phyloP scores from a whole-genome alignment of 2,888 invertebrate species.

The Caenorhabditis doughertyi region DNA sequence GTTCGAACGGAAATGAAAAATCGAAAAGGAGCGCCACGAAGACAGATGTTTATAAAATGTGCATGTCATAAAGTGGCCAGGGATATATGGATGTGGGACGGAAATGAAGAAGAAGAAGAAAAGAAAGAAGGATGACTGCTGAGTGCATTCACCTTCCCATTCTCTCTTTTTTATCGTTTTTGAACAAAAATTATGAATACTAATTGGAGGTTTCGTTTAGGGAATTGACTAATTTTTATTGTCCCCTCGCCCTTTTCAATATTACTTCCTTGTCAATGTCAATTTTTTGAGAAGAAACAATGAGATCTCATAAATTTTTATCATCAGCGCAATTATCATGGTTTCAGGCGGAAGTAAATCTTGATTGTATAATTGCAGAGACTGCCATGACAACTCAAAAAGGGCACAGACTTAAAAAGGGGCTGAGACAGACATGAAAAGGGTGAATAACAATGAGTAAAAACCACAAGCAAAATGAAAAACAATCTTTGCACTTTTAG shows the following conservation, averaged over 20 bases:
- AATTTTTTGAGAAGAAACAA: too few relatives aligned
- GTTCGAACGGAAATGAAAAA: constrained; percentile 31
- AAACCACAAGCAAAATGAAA: too few relatives aligned
- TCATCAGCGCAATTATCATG: too few relatives aligned
- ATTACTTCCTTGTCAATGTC: too few relatives aligned
- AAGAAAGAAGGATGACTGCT: not conserved
- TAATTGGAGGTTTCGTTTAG: not conserved
- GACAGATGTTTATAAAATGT: constrained; percentile 46
- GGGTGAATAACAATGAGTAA: too few relatives aligned
- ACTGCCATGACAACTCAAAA: too few relatives aligned
- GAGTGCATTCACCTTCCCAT: constrained; percentile 9
- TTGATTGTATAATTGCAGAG: too few relatives aligned
- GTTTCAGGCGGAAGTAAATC: too few relatives aligned
- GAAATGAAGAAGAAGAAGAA: not conserved
- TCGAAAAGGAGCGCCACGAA: constrained; percentile 15
- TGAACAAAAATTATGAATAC: not conserved
- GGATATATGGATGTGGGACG: constrained; percentile 11
- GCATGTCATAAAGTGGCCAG: constrained; percentile 23
- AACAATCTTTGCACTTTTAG: too few relatives aligned
- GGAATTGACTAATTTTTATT: not conserved
- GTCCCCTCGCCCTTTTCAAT: not conserved
- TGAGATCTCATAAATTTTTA: too few relatives aligned
- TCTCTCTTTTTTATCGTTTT: constrained; percentile 4
- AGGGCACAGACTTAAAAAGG: too few relatives aligned
- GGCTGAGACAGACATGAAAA: too few relatives aligned